These are phyloP conservation scores for Heliconius hortense DNA, from an alignment of 2,888 invertebrate species.

Conservation along the genomic window DNA sequence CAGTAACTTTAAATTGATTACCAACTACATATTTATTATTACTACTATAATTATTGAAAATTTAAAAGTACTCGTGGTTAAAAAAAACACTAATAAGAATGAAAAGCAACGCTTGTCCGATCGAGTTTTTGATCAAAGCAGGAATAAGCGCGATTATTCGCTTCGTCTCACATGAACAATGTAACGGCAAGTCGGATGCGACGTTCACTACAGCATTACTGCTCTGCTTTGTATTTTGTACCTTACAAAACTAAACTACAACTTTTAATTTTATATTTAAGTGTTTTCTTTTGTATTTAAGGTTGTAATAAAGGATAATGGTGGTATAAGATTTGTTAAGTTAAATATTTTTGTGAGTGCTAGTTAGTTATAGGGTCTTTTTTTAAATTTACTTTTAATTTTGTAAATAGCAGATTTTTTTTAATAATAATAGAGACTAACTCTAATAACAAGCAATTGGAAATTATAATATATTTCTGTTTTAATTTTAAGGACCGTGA, in stretches of 20 bases:
- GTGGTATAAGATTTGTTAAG: neutral
- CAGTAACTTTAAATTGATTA: neutral
- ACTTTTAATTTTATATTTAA: conserved; percentile 11
- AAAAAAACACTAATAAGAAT: conserved; percentile 12
- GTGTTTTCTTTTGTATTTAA: neutral
- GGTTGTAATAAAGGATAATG: neutral
- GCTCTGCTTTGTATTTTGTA: conserved; percentile 25
- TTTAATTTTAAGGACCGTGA: too few species aligned
- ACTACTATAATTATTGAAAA: neutral
- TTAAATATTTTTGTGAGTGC: neutral
- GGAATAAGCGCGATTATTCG: conserved; percentile 36
- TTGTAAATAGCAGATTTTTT: too few species aligned
- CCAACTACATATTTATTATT: neutral
- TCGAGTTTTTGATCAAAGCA: conserved; percentile 30
- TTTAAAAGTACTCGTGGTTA: neutral
- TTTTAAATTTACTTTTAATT: too few species aligned
- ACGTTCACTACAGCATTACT: conserved; percentile 30
- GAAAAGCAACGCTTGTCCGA: conserved; percentile 26
- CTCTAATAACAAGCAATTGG: too few species aligned
- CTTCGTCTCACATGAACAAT: conserved; percentile 34
- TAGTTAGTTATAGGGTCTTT: too few species aligned
- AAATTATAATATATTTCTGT: too few species aligned
- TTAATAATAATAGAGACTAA: too few species aligned
- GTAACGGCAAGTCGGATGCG: conserved; percentile 33
- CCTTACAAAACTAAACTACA: conserved; percentile 4